Percentiles rank a stretch among this genome's conserved stretches.
phyloP scores from a whole-genome alignment of 1,140 invertebrate genomes.

The Rhysida immarginata region DNA sequence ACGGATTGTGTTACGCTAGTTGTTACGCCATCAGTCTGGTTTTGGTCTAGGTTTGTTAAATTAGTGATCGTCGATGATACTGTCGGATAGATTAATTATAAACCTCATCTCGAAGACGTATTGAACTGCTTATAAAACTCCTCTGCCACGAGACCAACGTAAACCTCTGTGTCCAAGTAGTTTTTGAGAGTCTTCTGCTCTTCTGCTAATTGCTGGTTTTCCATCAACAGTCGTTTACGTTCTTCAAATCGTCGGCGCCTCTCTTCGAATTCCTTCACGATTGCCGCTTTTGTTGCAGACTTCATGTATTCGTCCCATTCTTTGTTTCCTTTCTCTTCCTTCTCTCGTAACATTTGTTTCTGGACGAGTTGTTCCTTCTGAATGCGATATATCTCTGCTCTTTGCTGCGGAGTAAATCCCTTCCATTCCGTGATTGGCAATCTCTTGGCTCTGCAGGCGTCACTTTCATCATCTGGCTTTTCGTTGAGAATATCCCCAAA shows the following conservation, averaged over 20 bases:
- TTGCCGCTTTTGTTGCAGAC: conserved; percentile 44
- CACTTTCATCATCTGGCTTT: conserved; percentile 56
- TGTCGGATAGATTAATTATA: too few relatives aligned
- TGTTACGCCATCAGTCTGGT: too few relatives aligned
- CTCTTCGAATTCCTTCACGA: conserved; percentile 25
- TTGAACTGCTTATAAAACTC: conserved; percentile 65
- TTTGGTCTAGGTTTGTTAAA: too few relatives aligned
- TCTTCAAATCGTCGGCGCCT: conserved; percentile 37
- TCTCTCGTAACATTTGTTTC: conserved; percentile 34
- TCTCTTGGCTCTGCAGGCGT: conserved; percentile 53
- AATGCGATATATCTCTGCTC: conserved; percentile 45
- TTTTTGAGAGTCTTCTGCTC: conserved; percentile 46
- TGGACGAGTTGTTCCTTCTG: conserved; percentile 57
- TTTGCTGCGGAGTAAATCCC: conserved; percentile 59
- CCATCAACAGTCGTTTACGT: conserved; percentile 31
- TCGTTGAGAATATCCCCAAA: conserved; percentile 78
- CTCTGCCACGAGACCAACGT: conserved; percentile 45
- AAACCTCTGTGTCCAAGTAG: conserved; percentile 44
- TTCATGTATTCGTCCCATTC: conserved; percentile 32
- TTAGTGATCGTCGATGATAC: too few relatives aligned
- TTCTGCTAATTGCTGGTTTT: conserved; percentile 44
- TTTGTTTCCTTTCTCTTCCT: not conserved
- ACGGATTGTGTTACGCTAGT: too few relatives aligned
- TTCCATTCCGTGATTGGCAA: conserved; percentile 59
- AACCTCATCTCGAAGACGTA: conserved; percentile 50